Evolutionary conservation across 2,888 invertebrate genomes (phyloP), one percentile per base, ranked within the genome.

Genomic region (Fragum whitleyi): DNA sequence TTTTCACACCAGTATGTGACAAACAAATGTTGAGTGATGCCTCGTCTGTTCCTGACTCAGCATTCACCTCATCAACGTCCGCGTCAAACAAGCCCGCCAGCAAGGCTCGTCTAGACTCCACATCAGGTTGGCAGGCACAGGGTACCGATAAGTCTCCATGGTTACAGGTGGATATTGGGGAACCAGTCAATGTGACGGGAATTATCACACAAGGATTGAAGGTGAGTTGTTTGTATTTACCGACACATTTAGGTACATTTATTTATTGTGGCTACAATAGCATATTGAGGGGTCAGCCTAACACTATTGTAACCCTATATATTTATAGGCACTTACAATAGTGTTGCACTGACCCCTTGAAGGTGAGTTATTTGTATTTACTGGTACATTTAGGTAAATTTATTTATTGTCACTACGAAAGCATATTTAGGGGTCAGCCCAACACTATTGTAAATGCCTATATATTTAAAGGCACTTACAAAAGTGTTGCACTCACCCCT

Each of bases 71-170:
- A 5, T 83, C 83, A 0, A 77, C 85, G 11, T 74, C 77, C 21
- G 74, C 59, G 28, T 26, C 47, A 57, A 62, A 74, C n/a, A 21
- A 55, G 28, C n/a, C 72, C 14, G 90, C 96, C 0, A 87, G 91
- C 2, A 92, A 94, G 86, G 94, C 96, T 42, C 92, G 94, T 5
- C 92, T 96, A 21, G 94, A 87, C 28, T 83, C 86, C 95, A 95
- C 95, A 57, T 96, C 96, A 61, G 96, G 96, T 89, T 97, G 97
- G 97, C 61, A 73, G 55, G 62, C 83, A 11, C 55, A 81, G 16
- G 67, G 77, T 14, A 81, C 69, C 42, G 89, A 90, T 53, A 77
- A 76, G 14, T 77, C 82, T 62, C 89, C 89, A 26, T 89, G 89
- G 87, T 83, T 91, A 62, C 86, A 90, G 73, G 88, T 91, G 14